Evolutionary conservation across 1,140 invertebrate genomes (phyloP).

Genomic region (Aricia agestis): DNA sequence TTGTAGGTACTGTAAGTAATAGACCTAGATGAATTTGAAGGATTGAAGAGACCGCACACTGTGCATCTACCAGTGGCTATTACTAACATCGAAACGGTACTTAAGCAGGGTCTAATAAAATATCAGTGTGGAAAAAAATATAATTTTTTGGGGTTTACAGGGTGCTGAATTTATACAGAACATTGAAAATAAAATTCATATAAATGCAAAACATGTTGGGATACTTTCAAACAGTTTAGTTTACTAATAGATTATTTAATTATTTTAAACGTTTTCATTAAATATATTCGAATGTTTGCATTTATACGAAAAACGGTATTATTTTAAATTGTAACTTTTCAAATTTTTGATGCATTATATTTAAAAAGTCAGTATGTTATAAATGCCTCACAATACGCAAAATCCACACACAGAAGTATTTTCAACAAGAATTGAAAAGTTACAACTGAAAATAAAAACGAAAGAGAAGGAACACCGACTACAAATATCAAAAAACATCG

Average conservation of each 20-base stretch:
- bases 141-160: conserved; percentile 9
- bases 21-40: background rate
- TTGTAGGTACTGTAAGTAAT: too few species aligned
- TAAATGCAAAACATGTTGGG: background rate
- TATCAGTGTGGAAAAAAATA: background rate
- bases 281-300: background rate
- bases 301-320: background rate
- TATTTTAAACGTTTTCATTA: too few species aligned
- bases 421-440: conserved; percentile 17
- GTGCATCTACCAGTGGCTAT: background rate
- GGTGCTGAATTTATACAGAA: background rate
- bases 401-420: background rate
- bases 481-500: conserved; percentile 56
- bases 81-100: background rate
- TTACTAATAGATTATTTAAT: too few species aligned
- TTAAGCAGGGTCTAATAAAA: background rate
- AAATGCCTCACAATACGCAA: too few species aligned
- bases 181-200: background rate
- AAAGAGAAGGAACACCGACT: conserved; percentile 76
- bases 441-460: conserved; percentile 44
- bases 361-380: too few species aligned
- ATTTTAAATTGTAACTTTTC: background rate
- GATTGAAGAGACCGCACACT: background rate
- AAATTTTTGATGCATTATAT: background rate
- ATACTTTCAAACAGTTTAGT: background rate